phyloP scores from a whole-genome alignment of 2,113 vertebrate genomes.

The Myanophis thanlyinensis region DNA sequence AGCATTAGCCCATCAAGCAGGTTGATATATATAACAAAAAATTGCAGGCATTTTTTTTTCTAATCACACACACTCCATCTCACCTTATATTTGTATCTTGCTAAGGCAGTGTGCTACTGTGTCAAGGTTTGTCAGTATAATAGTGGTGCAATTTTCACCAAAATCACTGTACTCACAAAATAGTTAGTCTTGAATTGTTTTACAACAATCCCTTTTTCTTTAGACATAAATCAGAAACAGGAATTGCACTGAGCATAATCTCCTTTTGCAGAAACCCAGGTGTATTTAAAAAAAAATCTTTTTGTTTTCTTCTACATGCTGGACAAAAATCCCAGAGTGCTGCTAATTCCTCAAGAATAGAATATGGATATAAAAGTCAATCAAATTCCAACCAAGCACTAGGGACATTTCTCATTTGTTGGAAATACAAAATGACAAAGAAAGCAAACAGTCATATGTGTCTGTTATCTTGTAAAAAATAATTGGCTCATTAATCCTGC shows the following conservation, averaged over 20 bases:
- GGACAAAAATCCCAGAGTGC: constrained; percentile 1
- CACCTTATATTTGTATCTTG: neutral
- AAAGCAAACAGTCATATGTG: neutral
- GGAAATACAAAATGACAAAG: neutral
- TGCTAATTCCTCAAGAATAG: constrained; percentile 10
- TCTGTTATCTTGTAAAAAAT: constrained; percentile 40
- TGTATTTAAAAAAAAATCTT: no score
- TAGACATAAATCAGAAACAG: neutral
- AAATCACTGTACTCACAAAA: neutral
- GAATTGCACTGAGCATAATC: neutral
- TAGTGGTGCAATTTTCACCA: neutral
- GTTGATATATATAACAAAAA: neutral
- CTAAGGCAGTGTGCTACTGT: neutral
- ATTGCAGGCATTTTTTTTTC: neutral
- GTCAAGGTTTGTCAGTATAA: neutral
- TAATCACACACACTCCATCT: neutral
- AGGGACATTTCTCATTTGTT: constrained; percentile 8
- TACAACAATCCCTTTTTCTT: neutral
- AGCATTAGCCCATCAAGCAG: neutral
- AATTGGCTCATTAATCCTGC: constrained; percentile 39
- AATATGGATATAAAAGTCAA: constrained; percentile 12
- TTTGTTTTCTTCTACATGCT: neutral
- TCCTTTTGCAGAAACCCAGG: neutral
- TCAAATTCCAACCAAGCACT: neutral
- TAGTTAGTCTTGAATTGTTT: neutral